phyloP scores from a whole-genome alignment of 2,797 vertebrate genomes.

The Acomys russatus region DNA sequence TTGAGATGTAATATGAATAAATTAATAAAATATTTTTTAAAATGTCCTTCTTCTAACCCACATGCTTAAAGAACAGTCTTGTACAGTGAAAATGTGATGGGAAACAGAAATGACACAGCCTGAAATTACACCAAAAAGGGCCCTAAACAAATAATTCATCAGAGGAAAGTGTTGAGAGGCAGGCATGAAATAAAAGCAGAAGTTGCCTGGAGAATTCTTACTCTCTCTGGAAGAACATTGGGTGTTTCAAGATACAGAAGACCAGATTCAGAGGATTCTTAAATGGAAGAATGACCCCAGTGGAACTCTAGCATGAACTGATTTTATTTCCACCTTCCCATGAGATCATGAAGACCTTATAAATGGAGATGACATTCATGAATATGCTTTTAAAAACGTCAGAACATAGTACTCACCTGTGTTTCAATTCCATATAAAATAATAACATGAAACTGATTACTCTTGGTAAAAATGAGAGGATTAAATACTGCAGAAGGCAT shows the following conservation, averaged over 20 bases:
- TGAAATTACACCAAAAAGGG: neutral
- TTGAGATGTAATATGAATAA: no score
- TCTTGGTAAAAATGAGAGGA: neutral
- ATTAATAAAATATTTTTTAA: no score
- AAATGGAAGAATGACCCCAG: neutral
- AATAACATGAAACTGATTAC: neutral
- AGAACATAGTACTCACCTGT: neutral
- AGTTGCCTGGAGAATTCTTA: neutral
- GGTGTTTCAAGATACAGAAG: neutral
- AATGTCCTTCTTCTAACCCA: no score
- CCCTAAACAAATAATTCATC: neutral
- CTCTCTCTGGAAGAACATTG: neutral
- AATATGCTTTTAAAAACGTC: slow-evolving; percentile 17
- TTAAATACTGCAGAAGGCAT: neutral
- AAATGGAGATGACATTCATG: slow-evolving; percentile 29
- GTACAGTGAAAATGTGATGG: neutral
- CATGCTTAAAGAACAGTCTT: neutral
- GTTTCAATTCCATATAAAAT: neutral
- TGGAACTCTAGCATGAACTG: neutral
- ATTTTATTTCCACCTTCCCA: neutral
- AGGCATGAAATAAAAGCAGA: neutral
- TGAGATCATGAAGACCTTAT: neutral
- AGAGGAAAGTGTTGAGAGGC: neutral
- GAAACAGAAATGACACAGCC: neutral
- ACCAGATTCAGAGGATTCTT: neutral